Base-by-base conservation (phyloP, 2,888 invertebrate genomes). In the Laothoe populi region DNA sequence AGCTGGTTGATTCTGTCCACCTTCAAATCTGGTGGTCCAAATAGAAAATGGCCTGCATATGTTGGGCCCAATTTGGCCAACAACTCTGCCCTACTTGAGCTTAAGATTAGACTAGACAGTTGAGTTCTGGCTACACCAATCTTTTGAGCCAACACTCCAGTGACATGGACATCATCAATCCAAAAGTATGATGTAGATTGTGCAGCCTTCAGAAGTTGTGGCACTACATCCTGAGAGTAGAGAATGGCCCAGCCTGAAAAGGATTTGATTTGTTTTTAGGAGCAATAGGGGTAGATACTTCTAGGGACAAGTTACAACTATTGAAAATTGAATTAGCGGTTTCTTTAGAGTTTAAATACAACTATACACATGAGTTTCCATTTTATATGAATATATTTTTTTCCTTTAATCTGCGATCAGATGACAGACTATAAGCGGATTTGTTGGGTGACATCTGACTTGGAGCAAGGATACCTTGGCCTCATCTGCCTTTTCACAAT, bases 101-200 rank as follows among this genome's bases (percentile, higher is more conserved):
- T 80, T 35, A 94, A 77, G 62, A 93, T 86, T 57, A 93, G 73
- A 42, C 86, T 86, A 53, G 84, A 82, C n/a, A 94, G 68, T 24
- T 94, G 88, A 0, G 94, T 94, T 59, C 94, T 93, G 0, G 90
- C 83, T n/a, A 95, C 77, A 68, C 94, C 94, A 8, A 93, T 86
- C 74, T 93, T 92, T 68, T 93, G 84, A 0, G 94, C 94, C 62
- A 95, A 78, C 0, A 94, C 89, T 24, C 97, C 97, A 0, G 97
- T 97, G 42, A 97, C 92, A 74, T 96, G 96, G 40, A 96, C 96
- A 82, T 97, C 97, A 78, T 97, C 97, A 59, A 97, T 96, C 97
- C 97, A 97, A 87, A 97, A 96, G 78, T 96, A 97, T 1, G 94
- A 94, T 2, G 92, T 85, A 7, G 83, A 86, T 73, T 95, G 95